phyloP scores from a whole-genome alignment of 2,113 vertebrate genomes.

The Turdus rufiventris region DNA sequence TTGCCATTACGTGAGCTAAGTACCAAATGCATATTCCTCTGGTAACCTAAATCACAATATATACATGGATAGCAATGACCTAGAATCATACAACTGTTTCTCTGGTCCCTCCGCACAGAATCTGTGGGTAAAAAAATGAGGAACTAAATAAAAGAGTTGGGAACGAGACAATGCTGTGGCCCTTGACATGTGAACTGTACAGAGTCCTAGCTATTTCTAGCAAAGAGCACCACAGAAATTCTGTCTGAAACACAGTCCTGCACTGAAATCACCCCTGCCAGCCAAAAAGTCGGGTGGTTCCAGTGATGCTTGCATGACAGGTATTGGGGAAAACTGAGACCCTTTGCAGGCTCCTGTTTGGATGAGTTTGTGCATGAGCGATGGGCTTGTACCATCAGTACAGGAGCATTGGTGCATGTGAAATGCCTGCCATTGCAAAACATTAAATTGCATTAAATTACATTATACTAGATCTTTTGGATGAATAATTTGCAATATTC shows the following conservation, averaged over 20 bases:
- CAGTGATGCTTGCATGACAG: not conserved
- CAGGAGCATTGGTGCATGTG: not conserved
- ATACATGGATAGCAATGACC: not conserved
- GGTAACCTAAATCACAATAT: not conserved
- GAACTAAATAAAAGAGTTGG: not conserved
- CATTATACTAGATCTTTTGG: not conserved
- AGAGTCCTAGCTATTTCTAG: not conserved
- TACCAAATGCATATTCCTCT: not conserved
- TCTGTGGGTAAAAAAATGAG: not conserved
- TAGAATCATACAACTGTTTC: not conserved
- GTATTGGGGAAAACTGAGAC: not conserved
- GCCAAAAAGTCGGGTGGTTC: not conserved
- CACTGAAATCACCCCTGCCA: not conserved
- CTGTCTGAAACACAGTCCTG: not conserved
- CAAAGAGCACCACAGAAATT: not conserved
- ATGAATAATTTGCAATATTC: not conserved
- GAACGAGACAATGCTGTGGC: not conserved
- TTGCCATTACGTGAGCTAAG: not conserved
- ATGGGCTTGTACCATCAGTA: not conserved
- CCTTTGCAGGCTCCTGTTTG: not conserved
- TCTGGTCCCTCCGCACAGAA: not conserved
- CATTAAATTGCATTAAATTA: not conserved
- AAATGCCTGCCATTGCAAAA: not conserved
- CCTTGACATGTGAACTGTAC: not conserved
- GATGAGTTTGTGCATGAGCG: not conserved